Conservation (phyloP, 2,888 invertebrate species). For the Hemithea aestivaria region DNA sequence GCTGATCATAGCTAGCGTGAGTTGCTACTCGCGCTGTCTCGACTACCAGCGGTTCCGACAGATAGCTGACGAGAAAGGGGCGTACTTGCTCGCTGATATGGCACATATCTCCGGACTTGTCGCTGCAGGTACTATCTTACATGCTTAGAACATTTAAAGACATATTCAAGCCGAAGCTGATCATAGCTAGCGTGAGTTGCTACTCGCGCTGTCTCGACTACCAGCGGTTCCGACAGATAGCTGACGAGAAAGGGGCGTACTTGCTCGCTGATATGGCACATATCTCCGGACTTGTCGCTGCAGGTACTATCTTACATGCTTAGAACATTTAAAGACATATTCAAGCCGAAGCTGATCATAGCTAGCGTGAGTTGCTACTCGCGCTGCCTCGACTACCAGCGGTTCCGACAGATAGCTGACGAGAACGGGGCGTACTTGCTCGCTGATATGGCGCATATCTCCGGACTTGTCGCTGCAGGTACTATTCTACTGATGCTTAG, state of each 20-base stretch:
- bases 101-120: conserved; percentile 96
- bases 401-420: conserved; percentile 91
- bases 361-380: conserved; percentile 98
- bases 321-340: too few species aligned
- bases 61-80: conserved; percentile 90
- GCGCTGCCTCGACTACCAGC: conserved; percentile 92
- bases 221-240: conserved; percentile 90
- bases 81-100: conserved; percentile 96
- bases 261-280: conserved; percentile 98
- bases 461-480: conserved; percentile 94
- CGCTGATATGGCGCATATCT: conserved; percentile 98
- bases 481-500: too few species aligned
- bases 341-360: conserved; percentile 95
- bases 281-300: conserved; percentile 94
- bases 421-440: conserved; percentile 91
- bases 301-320: too few species aligned
- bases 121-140: conserved; percentile 90
- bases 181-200: conserved; percentile 96
- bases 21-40: conserved; percentile 94
- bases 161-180: conserved; percentile 93
- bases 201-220: conserved; percentile 97
- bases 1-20: conserved; percentile 95
- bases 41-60: conserved; percentile 94
- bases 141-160: too few species aligned
- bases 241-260: conserved; percentile 90